Percentiles rank a stretch among this genome's conserved stretches.
Conservation (phyloP, 2,113 vertebrate species). For the Rhizomys pruinosus region DNA sequence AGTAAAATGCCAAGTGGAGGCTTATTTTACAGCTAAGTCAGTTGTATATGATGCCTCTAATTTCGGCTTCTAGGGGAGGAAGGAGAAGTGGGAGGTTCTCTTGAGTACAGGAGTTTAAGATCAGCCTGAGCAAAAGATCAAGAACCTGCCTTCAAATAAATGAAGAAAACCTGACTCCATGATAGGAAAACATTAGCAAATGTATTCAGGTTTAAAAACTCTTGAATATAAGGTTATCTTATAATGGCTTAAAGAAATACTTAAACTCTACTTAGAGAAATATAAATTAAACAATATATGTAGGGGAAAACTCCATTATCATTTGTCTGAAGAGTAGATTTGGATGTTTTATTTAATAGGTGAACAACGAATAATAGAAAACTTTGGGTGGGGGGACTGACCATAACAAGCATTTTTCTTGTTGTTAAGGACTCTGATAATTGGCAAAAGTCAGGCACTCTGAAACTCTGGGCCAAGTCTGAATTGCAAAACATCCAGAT, state of each 20-base stretch:
- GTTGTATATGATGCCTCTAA: neutral
- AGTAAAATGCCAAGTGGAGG: neutral
- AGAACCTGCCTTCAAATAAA: neutral
- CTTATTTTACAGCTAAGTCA: neutral
- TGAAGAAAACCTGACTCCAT: neutral
- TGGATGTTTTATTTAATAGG: neutral
- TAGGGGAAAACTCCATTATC: neutral
- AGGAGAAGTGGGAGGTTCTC: neutral
- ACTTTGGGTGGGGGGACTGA: neutral
- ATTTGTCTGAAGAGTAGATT: conserved; percentile 1
- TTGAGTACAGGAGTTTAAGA: neutral
- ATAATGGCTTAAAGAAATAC: neutral
- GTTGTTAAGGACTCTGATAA: neutral
- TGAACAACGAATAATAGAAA: neutral
- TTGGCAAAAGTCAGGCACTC: too few species aligned
- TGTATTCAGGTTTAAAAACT: neutral
- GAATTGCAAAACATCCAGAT: neutral
- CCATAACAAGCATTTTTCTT: neutral
- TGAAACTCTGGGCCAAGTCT: neutral
- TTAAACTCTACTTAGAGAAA: conserved; percentile 13
- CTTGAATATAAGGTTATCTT: neutral
- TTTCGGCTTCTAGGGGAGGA: neutral
- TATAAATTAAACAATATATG: neutral
- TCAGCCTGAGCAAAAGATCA: neutral
- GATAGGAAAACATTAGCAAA: neutral